Conservation (phyloP, 2,888 invertebrate genomes). For the Zele albiditarsus region DNA sequence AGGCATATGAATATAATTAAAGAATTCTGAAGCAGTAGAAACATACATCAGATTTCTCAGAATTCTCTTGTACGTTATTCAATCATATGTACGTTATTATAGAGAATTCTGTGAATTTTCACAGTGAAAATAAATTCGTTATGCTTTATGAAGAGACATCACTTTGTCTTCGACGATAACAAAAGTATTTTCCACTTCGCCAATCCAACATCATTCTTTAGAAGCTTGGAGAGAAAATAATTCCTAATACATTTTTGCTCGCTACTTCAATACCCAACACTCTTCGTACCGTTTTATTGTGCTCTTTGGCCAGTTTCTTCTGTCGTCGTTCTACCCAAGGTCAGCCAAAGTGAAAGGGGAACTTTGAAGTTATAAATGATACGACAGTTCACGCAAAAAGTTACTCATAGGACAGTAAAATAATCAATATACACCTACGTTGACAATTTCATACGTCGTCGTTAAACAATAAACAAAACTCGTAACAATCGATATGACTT, state of each 20-base stretch:
- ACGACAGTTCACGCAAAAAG: background rate
- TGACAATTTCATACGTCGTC: too few species aligned
- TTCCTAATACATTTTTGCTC: slow-evolving; percentile 31
- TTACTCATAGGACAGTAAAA: background rate
- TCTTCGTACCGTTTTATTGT: slow-evolving; percentile 26
- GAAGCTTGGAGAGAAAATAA: slow-evolving; percentile 24
- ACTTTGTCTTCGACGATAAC: slow-evolving; percentile 17
- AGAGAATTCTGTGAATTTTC: background rate
- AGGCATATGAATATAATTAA: background rate
- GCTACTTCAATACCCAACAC: slow-evolving; percentile 33
- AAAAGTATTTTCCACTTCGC: slow-evolving; percentile 23
- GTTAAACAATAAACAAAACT: too few species aligned
- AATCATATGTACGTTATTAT: background rate
- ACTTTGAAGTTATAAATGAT: slow-evolving; percentile 10
- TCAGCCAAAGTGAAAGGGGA: slow-evolving; percentile 16
- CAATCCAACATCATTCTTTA: slow-evolving; percentile 25
- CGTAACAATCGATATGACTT: too few species aligned
- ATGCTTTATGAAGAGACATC: slow-evolving; percentile 22
- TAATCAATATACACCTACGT: background rate
- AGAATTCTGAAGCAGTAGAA: background rate
- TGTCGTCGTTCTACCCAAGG: slow-evolving; percentile 9
- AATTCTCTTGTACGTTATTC: background rate
- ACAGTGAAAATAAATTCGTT: background rate
- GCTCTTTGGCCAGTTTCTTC: slow-evolving; percentile 34
- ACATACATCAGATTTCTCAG: background rate